Conservation (phyloP, 1,140 invertebrate genomes). For the Drosophila sproati region DNA sequence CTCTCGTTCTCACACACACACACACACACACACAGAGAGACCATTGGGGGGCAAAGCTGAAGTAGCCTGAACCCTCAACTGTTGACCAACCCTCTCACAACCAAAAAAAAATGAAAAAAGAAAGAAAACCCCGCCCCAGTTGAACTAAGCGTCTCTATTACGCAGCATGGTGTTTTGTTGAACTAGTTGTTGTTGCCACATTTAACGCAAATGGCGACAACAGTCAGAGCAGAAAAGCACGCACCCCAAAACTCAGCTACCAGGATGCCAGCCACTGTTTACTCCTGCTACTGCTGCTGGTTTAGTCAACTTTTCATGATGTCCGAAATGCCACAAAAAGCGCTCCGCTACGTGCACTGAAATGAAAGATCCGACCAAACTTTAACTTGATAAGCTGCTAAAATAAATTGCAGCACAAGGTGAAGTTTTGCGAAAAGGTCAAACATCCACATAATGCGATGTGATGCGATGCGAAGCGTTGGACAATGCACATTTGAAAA, state of each 20-base stretch:
- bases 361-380: constrained; percentile 71
- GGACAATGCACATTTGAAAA: constrained; percentile 7
- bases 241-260: background rate
- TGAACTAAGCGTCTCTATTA: constrained; percentile 77
- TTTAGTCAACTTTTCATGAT: constrained; percentile 61
- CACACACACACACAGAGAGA: constrained; percentile 22
- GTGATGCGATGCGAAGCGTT: background rate
- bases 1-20: constrained; percentile 17
- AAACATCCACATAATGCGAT: background rate
- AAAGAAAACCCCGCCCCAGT: constrained; percentile 9
- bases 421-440: constrained; percentile 30
- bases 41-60: background rate
- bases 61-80: constrained; percentile 14
- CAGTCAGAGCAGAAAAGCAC: constrained; percentile 59
- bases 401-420: constrained; percentile 66
- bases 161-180: constrained; percentile 42
- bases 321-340: constrained; percentile 65
- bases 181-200: constrained; percentile 48
- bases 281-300: background rate
- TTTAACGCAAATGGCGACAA: constrained; percentile 79
- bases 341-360: constrained; percentile 44
- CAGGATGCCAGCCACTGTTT: background rate
- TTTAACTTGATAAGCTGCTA: constrained; percentile 77
- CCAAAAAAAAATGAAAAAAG: constrained; percentile 2
- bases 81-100: background rate